Base-by-base conservation (phyloP, 2,797 vertebrate genomes). In the Furcifer pardalis region DNA sequence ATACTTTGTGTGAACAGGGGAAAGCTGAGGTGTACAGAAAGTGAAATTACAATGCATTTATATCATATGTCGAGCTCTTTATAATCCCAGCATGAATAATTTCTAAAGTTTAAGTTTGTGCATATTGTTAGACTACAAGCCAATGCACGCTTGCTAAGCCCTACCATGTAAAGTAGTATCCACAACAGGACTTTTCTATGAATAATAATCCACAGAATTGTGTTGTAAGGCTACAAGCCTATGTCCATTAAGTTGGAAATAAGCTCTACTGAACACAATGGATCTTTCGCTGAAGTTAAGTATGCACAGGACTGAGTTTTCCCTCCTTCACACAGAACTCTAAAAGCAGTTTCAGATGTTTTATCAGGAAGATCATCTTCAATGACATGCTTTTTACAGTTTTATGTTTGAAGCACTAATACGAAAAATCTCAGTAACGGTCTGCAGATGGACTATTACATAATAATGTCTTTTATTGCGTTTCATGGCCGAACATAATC, bases 371-470 rank as follows among this genome's bases (percentile, higher is more conserved):
- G 37, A 75, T 69, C 81, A 84, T 77, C 78, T 84, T 84, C 85
- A 87, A 56, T 52, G 77, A 91, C 89, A 91, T 85, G 90, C 84
- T 86, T 91, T 91, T 83, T 74, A 80, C 87, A 91, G 92, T 91
- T 89, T 89, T 44, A 15, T 72, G 81, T 68, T 84, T 65, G 81
- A 87, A 91, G 66, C 89, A 88, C 27, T 87, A 42, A 79, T 88
- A 73, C 66, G 2, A 75, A 49, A 76, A 60, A 87, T 88, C 91
- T 90, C 79, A 87, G 82, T 85, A 88, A 91, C 83, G 30, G 40
- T 81, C 88, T 65, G 84, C 68, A 92, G 81, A 89, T 69, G 62
- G 73, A 59, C 79, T 0, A 84, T 23, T 89, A 82, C 73, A 66
- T 23, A 81, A 85, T 37, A 81, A 79, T 3, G 52, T 71, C 4